Evolutionary conservation across 2,888 invertebrate species (phyloP).

Genomic region (Hipparchia sbordonii): DNA sequence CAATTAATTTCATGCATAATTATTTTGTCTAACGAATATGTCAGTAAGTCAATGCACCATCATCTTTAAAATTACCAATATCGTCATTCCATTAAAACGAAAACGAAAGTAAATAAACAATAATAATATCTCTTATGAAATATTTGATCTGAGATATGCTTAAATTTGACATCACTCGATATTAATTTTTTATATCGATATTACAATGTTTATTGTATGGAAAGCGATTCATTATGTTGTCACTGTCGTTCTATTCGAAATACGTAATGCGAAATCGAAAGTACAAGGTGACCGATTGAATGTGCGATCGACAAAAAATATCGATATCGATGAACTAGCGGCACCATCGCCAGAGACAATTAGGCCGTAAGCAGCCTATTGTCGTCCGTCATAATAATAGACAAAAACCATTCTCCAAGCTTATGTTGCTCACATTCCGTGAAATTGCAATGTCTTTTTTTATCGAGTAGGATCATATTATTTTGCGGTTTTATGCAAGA

Average conservation of each 20-base stretch:
- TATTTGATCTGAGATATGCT: constrained; percentile 21
- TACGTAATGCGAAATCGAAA: constrained; percentile 64
- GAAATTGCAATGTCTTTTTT: constrained; percentile 68
- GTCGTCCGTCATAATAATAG: constrained; percentile 70
- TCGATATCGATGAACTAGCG: constrained; percentile 63
- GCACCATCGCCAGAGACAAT: constrained; percentile 55
- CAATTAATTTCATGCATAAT: too few relatives aligned
- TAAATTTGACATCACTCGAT: constrained; percentile 17
- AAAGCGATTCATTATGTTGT: constrained; percentile 37
- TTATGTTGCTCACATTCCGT: constrained; percentile 58
- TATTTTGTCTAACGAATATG: too few relatives aligned
- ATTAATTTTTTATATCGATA: constrained; percentile 25
- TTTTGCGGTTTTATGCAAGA: constrained; percentile 36
- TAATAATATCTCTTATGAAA: constrained; percentile 19
- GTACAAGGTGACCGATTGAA: constrained; percentile 68
- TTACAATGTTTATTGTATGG: constrained; percentile 34
- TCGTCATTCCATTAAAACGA: not conserved
- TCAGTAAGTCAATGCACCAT: too few relatives aligned
- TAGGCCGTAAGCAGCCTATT: constrained; percentile 68
- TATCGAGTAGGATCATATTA: constrained; percentile 36
- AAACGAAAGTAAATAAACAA: not conserved
- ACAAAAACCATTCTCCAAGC: constrained; percentile 73
- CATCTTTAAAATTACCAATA: too few relatives aligned
- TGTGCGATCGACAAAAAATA: constrained; percentile 60
- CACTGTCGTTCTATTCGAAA: constrained; percentile 36